Percentiles rank a stretch among this genome's conserved stretches.
phyloP scores from a whole-genome alignment of 2,113 vertebrate genomes.

The Copsychus sechellarum region DNA sequence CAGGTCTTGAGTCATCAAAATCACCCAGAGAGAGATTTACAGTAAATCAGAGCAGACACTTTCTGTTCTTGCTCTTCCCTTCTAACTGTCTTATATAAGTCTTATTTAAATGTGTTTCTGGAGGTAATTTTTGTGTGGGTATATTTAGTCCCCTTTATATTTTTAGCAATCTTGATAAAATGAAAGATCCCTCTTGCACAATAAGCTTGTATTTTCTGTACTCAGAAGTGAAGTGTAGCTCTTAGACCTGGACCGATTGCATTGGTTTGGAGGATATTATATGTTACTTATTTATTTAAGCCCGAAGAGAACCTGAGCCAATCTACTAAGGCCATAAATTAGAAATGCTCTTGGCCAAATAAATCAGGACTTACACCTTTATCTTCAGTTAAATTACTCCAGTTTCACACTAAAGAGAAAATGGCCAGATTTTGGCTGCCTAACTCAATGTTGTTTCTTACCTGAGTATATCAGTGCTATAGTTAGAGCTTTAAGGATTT shows the following conservation, averaged over 20 bases:
- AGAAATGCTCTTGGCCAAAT: not conserved
- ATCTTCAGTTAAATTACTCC: not conserved
- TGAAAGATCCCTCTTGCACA: not conserved
- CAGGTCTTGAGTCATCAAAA: constrained; percentile 34
- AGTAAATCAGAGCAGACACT: constrained; percentile 25
- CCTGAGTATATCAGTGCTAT: not conserved
- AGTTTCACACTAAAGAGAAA: not conserved
- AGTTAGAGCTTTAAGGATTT: not conserved
- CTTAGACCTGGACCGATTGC: not conserved
- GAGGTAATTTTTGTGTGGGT: not conserved
- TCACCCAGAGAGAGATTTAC: constrained; percentile 13
- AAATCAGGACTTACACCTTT: not conserved
- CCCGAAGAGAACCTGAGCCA: not conserved
- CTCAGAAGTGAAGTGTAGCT: not conserved
- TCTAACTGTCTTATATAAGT: not conserved
- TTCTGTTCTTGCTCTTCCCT: not conserved
- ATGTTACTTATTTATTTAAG: not conserved
- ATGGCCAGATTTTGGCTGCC: not conserved
- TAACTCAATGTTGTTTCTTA: not conserved
- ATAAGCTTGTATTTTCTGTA: not conserved
- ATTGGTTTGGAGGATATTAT: not conserved
- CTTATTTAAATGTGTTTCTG: constrained; percentile 1
- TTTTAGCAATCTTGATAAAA: constrained; percentile 27
- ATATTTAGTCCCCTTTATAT: constrained; percentile 16
- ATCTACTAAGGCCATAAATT: not conserved